Conservation (phyloP, 2,113 vertebrate species). For the Ptilorrhoa leucosticta region DNA sequence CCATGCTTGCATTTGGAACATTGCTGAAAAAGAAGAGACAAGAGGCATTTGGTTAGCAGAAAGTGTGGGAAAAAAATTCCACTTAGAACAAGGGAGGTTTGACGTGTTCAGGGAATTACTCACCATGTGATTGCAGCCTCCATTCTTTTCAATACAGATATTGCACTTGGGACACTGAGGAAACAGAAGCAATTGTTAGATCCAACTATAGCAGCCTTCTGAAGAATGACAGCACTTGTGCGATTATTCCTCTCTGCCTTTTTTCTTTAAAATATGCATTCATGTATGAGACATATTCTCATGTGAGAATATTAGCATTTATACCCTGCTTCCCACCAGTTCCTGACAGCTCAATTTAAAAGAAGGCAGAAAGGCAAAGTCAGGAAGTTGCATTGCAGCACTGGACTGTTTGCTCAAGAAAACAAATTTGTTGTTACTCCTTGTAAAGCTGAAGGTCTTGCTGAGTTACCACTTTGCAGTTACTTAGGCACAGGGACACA, state of each 20-base stretch:
- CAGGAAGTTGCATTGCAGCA: neutral
- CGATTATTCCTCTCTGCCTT: neutral
- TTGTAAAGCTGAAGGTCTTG: neutral
- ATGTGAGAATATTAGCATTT: neutral
- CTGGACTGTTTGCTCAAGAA: neutral
- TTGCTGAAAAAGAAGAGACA: constrained; percentile 86
- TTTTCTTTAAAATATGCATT: neutral
- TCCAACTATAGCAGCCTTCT: neutral
- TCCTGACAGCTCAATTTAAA: constrained; percentile 23
- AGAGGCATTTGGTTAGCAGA: constrained; percentile 33
- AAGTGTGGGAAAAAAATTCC: neutral
- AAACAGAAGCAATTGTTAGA: constrained; percentile 57
- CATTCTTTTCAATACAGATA: constrained; percentile 99
- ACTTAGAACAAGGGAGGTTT: constrained; percentile 1
- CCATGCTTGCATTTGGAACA: constrained; percentile 99
- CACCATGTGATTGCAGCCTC: constrained; percentile 99
- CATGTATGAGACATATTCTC: rapidly evolving
- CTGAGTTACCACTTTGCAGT: neutral
- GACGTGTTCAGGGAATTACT: constrained; percentile 59
- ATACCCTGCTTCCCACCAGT: neutral
- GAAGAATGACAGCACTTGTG: neutral
- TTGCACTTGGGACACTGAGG: constrained; percentile 98
- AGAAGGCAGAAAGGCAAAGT: neutral
- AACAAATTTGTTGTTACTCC: neutral
- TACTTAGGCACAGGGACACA: neutral